Conservation (phyloP, 2,113 vertebrate species). For the Jaculus jaculus region DNA sequence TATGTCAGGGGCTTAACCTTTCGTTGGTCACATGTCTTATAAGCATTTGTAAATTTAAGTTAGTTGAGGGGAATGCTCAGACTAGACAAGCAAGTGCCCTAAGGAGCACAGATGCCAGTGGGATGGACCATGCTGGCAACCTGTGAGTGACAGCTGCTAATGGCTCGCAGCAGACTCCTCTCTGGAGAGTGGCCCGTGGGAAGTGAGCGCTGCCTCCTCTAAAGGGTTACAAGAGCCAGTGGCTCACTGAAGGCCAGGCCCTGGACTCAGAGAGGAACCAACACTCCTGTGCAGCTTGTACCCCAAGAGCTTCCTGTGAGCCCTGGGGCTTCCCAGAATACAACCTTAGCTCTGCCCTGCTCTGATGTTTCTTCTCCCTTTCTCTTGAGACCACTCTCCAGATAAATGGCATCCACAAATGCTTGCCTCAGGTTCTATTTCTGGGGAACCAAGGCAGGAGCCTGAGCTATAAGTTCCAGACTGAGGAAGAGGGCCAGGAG, state of each 20-base stretch:
- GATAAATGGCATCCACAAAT: not conserved
- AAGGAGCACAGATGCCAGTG: not conserved
- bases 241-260: not conserved
- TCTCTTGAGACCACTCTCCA: not conserved
- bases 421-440: not conserved
- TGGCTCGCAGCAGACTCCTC: not conserved
- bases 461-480: not conserved
- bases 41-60: slow-evolving; percentile 15
- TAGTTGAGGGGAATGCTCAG: not conserved
- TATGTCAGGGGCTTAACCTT: slow-evolving; percentile 26
- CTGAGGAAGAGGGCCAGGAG: not conserved
- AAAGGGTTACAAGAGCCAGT: not conserved
- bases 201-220: not conserved
- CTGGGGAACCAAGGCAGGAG: not conserved
- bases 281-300: fast-evolving
- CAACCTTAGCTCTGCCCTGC: not conserved
- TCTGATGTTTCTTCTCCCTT: not conserved
- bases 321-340: not conserved
- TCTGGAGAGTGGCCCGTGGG: not conserved
- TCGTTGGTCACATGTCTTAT: not conserved
- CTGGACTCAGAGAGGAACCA: not conserved
- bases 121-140: not conserved
- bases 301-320: not conserved
- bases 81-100: not conserved
- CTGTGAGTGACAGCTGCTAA: not conserved